These are phyloP conservation scores for Dryoscopus gambensis DNA, from an alignment of 2,113 vertebrate genomes.

Conservation along the genomic window DNA sequence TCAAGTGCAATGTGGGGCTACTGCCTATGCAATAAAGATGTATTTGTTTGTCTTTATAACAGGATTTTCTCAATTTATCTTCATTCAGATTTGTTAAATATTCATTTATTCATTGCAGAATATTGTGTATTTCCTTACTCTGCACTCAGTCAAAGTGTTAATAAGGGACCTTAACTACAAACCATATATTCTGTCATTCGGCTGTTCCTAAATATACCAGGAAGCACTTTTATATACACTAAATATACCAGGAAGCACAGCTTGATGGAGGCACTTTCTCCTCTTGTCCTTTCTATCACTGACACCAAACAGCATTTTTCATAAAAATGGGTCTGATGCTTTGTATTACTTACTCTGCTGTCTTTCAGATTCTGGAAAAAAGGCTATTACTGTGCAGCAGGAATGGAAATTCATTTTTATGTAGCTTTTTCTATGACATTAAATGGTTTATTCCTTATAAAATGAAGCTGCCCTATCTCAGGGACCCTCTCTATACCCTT, in stretches of 20 bases:
- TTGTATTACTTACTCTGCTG: neutral
- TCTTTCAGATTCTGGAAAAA: neutral
- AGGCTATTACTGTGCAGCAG: neutral
- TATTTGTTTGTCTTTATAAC: slow-evolving; percentile 48
- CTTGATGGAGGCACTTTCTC: neutral
- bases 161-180: slow-evolving; percentile 18
- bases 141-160: slow-evolving; percentile 17
- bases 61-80: slow-evolving; percentile 58
- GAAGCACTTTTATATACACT: neutral
- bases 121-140: slow-evolving; percentile 5
- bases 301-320: neutral
- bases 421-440: neutral
- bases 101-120: slow-evolving; percentile 54
- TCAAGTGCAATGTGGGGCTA: slow-evolving; percentile 4
- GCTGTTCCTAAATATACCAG: neutral
- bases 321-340: neutral
- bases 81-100: slow-evolving; percentile 56
- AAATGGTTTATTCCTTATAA: neutral
- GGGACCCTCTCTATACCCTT: neutral
- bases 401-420: neutral
- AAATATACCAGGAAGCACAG: neutral
- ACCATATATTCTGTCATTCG: neutral
- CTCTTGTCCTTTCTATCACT: neutral
- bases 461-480: neutral
- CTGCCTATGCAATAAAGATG: slow-evolving; percentile 21